Evolutionary conservation across 2,797 vertebrate genomes (phyloP).

Genomic region (Coreius guichenoti): DNA sequence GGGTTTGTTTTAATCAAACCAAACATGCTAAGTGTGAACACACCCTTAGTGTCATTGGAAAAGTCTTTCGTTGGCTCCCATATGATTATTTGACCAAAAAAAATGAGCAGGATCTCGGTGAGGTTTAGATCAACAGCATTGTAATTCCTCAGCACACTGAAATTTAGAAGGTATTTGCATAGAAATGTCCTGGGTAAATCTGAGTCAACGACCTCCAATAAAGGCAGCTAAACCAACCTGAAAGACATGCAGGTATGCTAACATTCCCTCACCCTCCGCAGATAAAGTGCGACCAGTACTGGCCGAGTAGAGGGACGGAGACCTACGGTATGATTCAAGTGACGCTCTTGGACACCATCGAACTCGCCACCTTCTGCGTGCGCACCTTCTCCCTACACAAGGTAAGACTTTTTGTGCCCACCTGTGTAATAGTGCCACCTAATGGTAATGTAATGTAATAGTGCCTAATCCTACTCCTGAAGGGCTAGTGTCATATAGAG

Average conservation of each 20-base stretch:
- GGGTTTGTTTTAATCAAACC: too few relatives aligned
- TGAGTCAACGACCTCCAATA: background rate
- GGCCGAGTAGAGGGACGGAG: conserved; percentile 93
- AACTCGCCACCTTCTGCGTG: conserved; percentile 94
- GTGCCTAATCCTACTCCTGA: background rate
- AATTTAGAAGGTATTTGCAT: conserved; percentile 17
- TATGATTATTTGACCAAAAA: conserved; percentile 11
- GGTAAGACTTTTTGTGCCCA: conserved; percentile 72
- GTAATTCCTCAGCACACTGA: conserved; percentile 28
- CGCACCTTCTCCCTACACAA: conserved; percentile 96
- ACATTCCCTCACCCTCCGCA: conserved; percentile 61
- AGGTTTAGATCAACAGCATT: background rate
- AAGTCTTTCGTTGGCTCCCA: conserved; percentile 4
- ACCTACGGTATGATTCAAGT: conserved; percentile 97
- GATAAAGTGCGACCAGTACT: conserved; percentile 98
- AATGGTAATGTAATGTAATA: too few relatives aligned
- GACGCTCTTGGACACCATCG: conserved; percentile 93
- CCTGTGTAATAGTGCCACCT: background rate
- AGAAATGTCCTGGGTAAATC: background rate
- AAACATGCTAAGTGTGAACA: too few relatives aligned
- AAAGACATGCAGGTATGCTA: background rate
- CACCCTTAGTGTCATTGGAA: background rate
- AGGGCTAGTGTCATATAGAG: background rate
- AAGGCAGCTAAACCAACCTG: background rate
- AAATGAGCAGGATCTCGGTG: background rate